Evolutionary conservation across 2,113 vertebrate species (phyloP), one percentile per base, ranked within the genome.

Genomic region (Elephas maximus): DNA sequence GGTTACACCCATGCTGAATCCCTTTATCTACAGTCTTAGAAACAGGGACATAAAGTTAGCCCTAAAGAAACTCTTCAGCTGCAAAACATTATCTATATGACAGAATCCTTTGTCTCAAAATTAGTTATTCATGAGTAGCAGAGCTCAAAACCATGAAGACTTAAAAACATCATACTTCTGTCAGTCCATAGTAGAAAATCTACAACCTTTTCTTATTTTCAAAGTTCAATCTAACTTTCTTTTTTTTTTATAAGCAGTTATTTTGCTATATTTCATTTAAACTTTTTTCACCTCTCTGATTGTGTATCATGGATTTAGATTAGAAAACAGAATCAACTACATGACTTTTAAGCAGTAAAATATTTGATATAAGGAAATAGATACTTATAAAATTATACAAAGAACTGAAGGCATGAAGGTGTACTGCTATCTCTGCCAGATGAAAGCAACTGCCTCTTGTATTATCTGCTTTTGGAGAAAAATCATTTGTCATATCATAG

Each of bases 41-140:
- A 77, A 71, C 76, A 88, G 88, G 62, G 82, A 93, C 6, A 84
- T 93, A 67, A 87, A 93, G 53, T 15, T 51, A 65, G 83, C 92
- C 65, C 65, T 74, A 37, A 93, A 12, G 30, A 93, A 51, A 78
- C 45, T 93, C 45, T 23, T 71, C n/a, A 71, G 65, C 12, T 73
- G 33, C 67, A 44, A 93, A 86, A 63, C 7, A 41, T 71, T 83
- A 73, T 67, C 76, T 57, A 1, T 44, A 62, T 41, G 24, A 93
- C 15, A 77, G 23, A 26, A 77, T 45, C 10, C 14, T 69, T 77
- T 12, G 11, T 45, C 74, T 41, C 10, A 45, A 26, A 26, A 28
- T 45, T 45, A 77, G 44, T 44, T 41, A 24, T 37, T 44, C 37
- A 76, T 44, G 20, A 44, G 21, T 76, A 44, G 24, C 73, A 45